These are phyloP conservation scores for Orthochromis malagaraziensis DNA, from an alignment of 2,113 vertebrate species.

Conservation along the genomic window DNA sequence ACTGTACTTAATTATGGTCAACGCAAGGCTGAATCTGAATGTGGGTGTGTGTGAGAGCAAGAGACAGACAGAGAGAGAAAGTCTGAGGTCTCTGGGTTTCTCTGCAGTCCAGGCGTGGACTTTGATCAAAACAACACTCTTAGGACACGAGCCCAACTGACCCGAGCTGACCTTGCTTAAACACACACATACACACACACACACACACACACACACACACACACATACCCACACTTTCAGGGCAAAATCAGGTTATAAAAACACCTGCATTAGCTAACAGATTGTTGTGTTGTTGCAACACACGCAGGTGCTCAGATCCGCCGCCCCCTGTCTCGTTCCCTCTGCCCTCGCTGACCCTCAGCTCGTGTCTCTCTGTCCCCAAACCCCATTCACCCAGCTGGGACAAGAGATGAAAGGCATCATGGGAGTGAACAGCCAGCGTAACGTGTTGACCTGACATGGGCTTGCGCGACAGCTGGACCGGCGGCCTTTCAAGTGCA, in stretches of 20 bases:
- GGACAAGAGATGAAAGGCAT: conserved; percentile 46
- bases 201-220: neutral
- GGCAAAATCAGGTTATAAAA: conserved; percentile 13
- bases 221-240: neutral
- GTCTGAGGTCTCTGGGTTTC: conserved; percentile 38
- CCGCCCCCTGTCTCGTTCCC: neutral
- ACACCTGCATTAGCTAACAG: conserved; percentile 40
- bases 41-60: neutral
- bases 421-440: conserved; percentile 15
- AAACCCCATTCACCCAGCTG: conserved; percentile 21
- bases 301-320: conserved; percentile 13
- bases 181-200: neutral
- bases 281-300: conserved; percentile 18
- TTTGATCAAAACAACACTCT: conserved; percentile 51
- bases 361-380: neutral
- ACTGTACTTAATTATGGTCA: neutral
- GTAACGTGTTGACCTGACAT: conserved; percentile 6
- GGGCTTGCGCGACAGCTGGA: neutral
- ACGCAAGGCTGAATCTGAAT: neutral
- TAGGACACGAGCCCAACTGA: conserved; percentile 25
- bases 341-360: neutral
- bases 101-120: conserved; percentile 23
- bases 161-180: conserved; percentile 11
- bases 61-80: neutral
- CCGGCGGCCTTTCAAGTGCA: neutral